A percentile compares a stretch with the other conserved stretches of the same genome.
Evolutionary conservation across 2,888 invertebrate species (phyloP).

Genomic region (Torymus aiolomorphi): DNA sequence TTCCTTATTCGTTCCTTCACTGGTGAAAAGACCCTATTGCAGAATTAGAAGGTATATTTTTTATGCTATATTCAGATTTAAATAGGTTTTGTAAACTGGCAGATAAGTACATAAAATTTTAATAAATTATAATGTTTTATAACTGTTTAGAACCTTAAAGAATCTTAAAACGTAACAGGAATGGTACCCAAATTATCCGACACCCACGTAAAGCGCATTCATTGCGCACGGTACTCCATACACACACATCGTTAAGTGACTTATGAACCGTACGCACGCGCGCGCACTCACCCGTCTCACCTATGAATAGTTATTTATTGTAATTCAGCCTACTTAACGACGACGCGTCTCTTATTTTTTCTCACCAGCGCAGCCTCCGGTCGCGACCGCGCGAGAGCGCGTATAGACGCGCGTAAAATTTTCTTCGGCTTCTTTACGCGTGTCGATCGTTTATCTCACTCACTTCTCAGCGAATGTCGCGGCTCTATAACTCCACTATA

Average conservation of each 20-base stretch:
- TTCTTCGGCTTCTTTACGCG: slow-evolving; percentile 21
- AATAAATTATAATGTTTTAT: too few relatives aligned
- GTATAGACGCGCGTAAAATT: not conserved
- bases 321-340: slow-evolving; percentile 57
- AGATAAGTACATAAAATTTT: too few relatives aligned
- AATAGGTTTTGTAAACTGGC: too few relatives aligned
- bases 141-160: too few relatives aligned
- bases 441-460: slow-evolving; percentile 42
- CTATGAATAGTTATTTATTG: slow-evolving; percentile 62
- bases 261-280: slow-evolving; percentile 14
- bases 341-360: slow-evolving; percentile 3
- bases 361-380: not conserved
- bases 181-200: slow-evolving; percentile 62
- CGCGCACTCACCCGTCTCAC: not conserved
- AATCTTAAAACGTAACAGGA: not conserved
- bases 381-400: too few relatives aligned
- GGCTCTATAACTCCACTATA: too few relatives aligned
- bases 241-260: slow-evolving; percentile 54
- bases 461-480: not conserved
- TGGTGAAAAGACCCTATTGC: too few relatives aligned
- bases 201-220: slow-evolving; percentile 60
- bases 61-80: too few relatives aligned
- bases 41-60: too few relatives aligned
- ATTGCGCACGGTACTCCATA: slow-evolving; percentile 41
- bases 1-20: too few relatives aligned